A percentile compares a stretch with the other conserved stretches of the same genome.
Conservation (phyloP, 2,797 vertebrate genomes). For the Tokudaia muenninki region DNA sequence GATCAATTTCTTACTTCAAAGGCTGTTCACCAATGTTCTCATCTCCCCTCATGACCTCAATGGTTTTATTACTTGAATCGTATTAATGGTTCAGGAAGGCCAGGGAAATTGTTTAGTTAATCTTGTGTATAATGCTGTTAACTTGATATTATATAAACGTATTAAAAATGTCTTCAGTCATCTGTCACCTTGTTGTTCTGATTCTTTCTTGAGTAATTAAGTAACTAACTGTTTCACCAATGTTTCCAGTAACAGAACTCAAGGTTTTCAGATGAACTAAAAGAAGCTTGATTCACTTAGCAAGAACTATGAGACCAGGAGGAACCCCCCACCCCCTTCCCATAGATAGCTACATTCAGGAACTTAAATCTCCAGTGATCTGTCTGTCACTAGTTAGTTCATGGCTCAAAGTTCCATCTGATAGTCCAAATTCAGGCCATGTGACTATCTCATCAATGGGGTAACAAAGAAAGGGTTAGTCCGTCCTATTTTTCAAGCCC, state of each 20-base stretch:
- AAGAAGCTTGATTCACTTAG: background rate
- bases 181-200: background rate
- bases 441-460: background rate
- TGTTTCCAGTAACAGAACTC: background rate
- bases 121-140: background rate
- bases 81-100: slow-evolving; percentile 32
- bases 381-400: background rate
- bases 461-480: background rate
- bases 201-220: slow-evolving; percentile 23
- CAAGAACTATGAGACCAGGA: background rate
- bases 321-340: background rate
- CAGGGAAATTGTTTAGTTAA: slow-evolving; percentile 47
- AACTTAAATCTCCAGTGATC: background rate
- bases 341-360: background rate
- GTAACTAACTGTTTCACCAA: background rate
- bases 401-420: background rate
- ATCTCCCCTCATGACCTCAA: background rate
- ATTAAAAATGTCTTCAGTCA: slow-evolving; percentile 1
- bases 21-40: background rate
- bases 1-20: background rate
- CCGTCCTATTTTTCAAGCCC: background rate
- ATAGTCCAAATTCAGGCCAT: background rate
- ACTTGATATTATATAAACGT: background rate
- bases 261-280: background rate
- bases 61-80: slow-evolving; percentile 45